Percentiles rank a stretch among this genome's conserved stretches.
phyloP scores from a whole-genome alignment of 2,797 vertebrate species.

The Pogonophryne albipinna region DNA sequence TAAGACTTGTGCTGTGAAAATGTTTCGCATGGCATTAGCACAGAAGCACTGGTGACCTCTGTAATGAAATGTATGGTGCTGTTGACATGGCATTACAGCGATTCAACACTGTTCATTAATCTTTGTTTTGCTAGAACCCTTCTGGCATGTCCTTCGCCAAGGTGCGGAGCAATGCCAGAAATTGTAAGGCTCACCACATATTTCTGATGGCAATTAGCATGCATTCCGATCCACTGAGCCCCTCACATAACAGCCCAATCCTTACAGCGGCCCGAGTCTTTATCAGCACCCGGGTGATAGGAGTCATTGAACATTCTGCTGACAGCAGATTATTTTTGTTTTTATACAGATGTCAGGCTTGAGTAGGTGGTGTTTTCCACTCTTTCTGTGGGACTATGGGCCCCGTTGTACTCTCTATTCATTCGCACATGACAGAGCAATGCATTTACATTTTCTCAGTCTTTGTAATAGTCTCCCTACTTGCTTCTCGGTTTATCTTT shows the following conservation, averaged over 20 bases:
- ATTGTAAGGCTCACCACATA: constrained; percentile 83
- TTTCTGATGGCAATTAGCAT: constrained; percentile 95
- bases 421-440: constrained; percentile 50
- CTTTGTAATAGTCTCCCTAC: constrained; percentile 8
- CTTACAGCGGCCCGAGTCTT: constrained; percentile 86
- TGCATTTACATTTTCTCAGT: constrained; percentile 9
- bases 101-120: constrained; percentile 87
- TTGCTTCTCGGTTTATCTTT: constrained; percentile 38
- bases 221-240: constrained; percentile 98
- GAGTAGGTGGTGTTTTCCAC: constrained; percentile 88
- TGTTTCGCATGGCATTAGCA: constrained; percentile 77
- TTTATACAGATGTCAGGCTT: constrained; percentile 90
- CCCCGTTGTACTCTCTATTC: constrained; percentile 52
- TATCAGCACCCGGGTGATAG: constrained; percentile 87
- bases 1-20: constrained; percentile 70
- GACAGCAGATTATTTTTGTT: constrained; percentile 94
- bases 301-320: constrained; percentile 90
- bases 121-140: constrained; percentile 82
- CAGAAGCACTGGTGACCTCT: constrained; percentile 77
- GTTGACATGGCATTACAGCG: constrained; percentile 85
- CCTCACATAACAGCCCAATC: constrained; percentile 87
- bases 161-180: constrained; percentile 84
- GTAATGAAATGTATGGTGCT: constrained; percentile 84
- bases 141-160: constrained; percentile 84
- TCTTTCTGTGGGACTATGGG: constrained; percentile 63